Conservation (phyloP, 2,797 vertebrate genomes). For the Myotis findleyi region DNA sequence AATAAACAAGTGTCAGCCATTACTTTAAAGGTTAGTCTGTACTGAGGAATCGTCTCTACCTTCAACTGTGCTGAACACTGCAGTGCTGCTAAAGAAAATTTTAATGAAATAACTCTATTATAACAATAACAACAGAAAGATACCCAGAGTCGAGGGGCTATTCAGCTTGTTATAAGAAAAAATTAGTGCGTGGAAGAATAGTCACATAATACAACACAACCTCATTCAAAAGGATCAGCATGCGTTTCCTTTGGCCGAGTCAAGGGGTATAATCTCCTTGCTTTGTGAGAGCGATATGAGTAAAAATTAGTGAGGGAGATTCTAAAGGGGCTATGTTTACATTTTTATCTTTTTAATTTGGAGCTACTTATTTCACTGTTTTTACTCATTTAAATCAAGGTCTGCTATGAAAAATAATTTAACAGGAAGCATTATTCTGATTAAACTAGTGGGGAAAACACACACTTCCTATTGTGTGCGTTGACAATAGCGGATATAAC, state of each 20-base stretch:
- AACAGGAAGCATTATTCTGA: slow-evolving; percentile 5
- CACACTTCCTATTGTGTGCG: background rate
- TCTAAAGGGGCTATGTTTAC: background rate
- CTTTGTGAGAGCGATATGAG: background rate
- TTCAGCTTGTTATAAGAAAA: background rate
- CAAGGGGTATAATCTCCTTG: background rate
- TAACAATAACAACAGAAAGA: background rate
- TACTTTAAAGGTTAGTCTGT: background rate
- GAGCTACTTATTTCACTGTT: slow-evolving; percentile 4
- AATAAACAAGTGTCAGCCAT: background rate
- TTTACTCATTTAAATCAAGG: background rate
- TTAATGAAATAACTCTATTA: background rate
- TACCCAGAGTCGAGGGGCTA: background rate
- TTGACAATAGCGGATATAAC: background rate
- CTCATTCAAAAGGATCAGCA: background rate
- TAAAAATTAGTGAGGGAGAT: background rate
- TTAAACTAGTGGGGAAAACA: background rate
- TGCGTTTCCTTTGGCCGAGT: background rate
- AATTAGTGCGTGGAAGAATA: background rate
- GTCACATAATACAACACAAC: background rate
- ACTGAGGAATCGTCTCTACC: background rate
- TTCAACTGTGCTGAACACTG: background rate
- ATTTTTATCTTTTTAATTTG: background rate
- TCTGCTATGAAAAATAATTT: background rate
- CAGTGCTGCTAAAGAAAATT: background rate